Conservation (phyloP, 2,888 invertebrate genomes). For the Caenorhabditis angaria region DNA sequence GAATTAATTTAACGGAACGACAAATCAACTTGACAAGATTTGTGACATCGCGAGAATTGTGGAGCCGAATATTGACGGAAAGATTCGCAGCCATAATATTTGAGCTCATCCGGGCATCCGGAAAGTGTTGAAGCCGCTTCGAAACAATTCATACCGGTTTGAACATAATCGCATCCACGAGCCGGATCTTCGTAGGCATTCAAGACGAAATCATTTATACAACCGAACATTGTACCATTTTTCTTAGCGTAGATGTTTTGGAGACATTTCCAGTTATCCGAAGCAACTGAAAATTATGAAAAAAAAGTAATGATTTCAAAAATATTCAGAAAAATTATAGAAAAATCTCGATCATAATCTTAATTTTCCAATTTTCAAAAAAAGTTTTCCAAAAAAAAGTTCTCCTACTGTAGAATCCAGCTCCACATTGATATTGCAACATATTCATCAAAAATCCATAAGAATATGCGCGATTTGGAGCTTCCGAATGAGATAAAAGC, state of each 20-base stretch:
- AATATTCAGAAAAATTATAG: not conserved
- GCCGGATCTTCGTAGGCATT: slow-evolving; percentile 41
- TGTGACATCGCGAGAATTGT: slow-evolving; percentile 27
- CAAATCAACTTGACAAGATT: slow-evolving; percentile 13
- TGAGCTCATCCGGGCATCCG: slow-evolving; percentile 40
- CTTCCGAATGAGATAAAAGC: slow-evolving; percentile 14
- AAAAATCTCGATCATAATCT: too few relatives aligned
- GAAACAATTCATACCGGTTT: slow-evolving; percentile 47
- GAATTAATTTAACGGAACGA: not conserved
- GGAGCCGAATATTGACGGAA: slow-evolving; percentile 48
- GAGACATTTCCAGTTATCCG: slow-evolving; percentile 52
- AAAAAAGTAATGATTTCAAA: too few relatives aligned
- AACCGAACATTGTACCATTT: slow-evolving; percentile 44
- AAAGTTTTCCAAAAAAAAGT: not conserved
- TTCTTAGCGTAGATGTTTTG: slow-evolving; percentile 48
- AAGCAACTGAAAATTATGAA: slow-evolving; percentile 39
- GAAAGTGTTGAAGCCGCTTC: slow-evolving; percentile 23
- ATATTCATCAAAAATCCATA: slow-evolving; percentile 50
- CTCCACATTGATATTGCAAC: slow-evolving; percentile 54
- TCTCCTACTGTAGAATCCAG: slow-evolving; percentile 51
- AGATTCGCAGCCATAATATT: slow-evolving; percentile 54
- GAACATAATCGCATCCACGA: slow-evolving; percentile 44
- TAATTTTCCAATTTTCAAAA: not conserved
- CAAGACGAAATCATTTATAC: slow-evolving; percentile 43
- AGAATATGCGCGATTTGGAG: slow-evolving; percentile 47